Evolutionary conservation across 2,113 vertebrate species (phyloP), one percentile per base, ranked within the genome.

Genomic region (Hippocampus zosterae): DNA sequence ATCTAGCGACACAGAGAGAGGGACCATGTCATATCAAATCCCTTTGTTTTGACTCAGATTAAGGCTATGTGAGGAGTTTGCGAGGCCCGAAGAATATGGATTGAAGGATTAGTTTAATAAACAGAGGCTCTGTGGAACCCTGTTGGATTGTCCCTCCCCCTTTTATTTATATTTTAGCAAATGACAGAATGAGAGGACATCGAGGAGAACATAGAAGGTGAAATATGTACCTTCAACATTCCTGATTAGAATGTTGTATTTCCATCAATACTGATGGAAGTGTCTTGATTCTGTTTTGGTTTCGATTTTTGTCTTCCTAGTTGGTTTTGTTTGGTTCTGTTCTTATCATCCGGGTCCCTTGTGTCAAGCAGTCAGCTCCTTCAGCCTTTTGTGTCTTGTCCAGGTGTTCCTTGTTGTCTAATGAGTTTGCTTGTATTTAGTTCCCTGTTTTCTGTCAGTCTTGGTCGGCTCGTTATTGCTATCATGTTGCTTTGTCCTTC

Each of bases 91-190:
- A 87, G 87, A 91, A 91, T 92, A 89, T 89, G 89, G 89, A 91
- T 91, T 92, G 91, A 87, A 73, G 88, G 91, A 92, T 92, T 91
- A 92, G 90, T 86, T 86, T 90, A 91, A 92, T 91, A 92, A 92
- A 92, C 86, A 90, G 87, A 75, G 77, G 81, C 88, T 89, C 86
- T 88, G 84, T 90, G 81, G 88, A 84, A 86, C 84, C 87, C 87
- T 79, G 42, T 42, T 23, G n/a, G 63, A 65, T 65, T 65, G 63
- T 48, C 42, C 65, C 55, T 63, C 57, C 9, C 64, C 56, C 48
- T 81, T 80, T 71, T 46, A 77, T 81, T 88, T 85, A 63, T 66
- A 87, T 78, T 67, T 76, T 67, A 73, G 84, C 81, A 88, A 85
- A 87, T 81, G 75, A 77, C 67, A 67, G 75, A 72, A 79, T 77